phyloP scores from a whole-genome alignment of 2,888 invertebrate genomes.

The Platycheirus rosarum region DNA sequence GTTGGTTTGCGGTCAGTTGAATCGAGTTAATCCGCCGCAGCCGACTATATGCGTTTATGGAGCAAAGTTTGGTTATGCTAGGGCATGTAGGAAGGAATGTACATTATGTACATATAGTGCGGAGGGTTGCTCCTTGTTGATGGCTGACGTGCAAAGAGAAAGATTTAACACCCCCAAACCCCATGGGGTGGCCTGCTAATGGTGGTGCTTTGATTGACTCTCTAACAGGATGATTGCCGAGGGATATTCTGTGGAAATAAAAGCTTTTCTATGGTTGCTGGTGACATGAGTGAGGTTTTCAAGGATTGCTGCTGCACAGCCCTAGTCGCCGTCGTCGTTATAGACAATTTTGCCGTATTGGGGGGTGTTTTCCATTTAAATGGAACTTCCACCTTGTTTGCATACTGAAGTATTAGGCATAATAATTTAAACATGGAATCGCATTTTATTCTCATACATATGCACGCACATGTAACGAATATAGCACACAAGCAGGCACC shows the following conservation, averaged over 20 bases:
- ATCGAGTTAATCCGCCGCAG: constrained; percentile 65
- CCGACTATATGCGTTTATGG: constrained; percentile 26
- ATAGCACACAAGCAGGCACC: constrained; percentile 4
- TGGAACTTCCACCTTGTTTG: constrained; percentile 74
- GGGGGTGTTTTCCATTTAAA: constrained; percentile 72
- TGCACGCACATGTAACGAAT: background rate
- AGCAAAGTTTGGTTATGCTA: constrained; percentile 16
- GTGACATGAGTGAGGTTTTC: constrained; percentile 71
- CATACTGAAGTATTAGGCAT: constrained; percentile 72
- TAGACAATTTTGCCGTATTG: constrained; percentile 49
- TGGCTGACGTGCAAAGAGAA: constrained; percentile 49
- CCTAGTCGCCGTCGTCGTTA: background rate
- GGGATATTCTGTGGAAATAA: constrained; percentile 7
- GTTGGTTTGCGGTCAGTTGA: constrained; percentile 71
- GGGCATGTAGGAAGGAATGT: too few relatives aligned
- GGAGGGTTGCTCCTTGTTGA: constrained; percentile 21
- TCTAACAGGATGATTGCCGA: constrained; percentile 42
- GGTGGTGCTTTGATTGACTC: constrained; percentile 70
- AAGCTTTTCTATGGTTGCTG: constrained; percentile 70
- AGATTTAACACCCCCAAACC: constrained; percentile 46
- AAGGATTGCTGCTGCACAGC: constrained; percentile 57
- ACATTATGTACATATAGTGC: too few relatives aligned
- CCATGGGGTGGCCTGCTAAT: constrained; percentile 15
- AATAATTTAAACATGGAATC: constrained; percentile 76
- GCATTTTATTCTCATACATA: constrained; percentile 42